These are phyloP conservation scores for Tubulanus polymorphus DNA, from an alignment of 2,888 invertebrate genomes.

Conservation along the genomic window DNA sequence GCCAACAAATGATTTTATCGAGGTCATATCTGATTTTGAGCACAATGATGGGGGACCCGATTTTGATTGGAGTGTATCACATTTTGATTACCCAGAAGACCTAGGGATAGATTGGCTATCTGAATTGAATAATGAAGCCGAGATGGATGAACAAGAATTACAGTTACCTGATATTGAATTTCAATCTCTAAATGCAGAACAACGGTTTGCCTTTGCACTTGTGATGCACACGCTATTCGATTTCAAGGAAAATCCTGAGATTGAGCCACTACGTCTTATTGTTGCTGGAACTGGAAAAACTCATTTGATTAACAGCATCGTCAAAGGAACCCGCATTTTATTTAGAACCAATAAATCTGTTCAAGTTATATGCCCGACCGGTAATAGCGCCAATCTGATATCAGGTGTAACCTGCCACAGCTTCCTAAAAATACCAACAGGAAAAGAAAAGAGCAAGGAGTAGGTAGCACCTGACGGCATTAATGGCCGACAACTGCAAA, in stretches of 20 bases:
- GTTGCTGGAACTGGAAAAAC: slow-evolving; percentile 23
- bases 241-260: slow-evolving; percentile 4
- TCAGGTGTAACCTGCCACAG: slow-evolving; percentile 21
- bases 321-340: slow-evolving; percentile 7
- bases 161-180: background rate
- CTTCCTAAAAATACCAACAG: slow-evolving; percentile 22
- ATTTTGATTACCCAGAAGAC: background rate
- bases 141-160: background rate
- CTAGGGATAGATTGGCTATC: background rate
- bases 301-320: slow-evolving; percentile 20
- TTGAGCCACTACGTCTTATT: slow-evolving; percentile 16
- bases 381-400: slow-evolving; percentile 24
- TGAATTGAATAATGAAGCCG: background rate
- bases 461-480: slow-evolving; percentile 21
- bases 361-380: slow-evolving; percentile 24
- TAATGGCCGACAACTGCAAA: slow-evolving; percentile 11
- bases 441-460: slow-evolving; percentile 11
- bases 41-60: slow-evolving; percentile 25
- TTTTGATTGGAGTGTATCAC: slow-evolving; percentile 13
- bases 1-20: slow-evolving; percentile 13
- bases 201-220: slow-evolving; percentile 20
- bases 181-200: background rate
- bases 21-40: slow-evolving; percentile 10
- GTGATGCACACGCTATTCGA: slow-evolving; percentile 13
- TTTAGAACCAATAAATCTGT: slow-evolving; percentile 17